Evolutionary conservation across 2,797 vertebrate genomes (phyloP), one percentile per base, ranked within the genome.

Genomic region (Cossypha polioptera): DNA sequence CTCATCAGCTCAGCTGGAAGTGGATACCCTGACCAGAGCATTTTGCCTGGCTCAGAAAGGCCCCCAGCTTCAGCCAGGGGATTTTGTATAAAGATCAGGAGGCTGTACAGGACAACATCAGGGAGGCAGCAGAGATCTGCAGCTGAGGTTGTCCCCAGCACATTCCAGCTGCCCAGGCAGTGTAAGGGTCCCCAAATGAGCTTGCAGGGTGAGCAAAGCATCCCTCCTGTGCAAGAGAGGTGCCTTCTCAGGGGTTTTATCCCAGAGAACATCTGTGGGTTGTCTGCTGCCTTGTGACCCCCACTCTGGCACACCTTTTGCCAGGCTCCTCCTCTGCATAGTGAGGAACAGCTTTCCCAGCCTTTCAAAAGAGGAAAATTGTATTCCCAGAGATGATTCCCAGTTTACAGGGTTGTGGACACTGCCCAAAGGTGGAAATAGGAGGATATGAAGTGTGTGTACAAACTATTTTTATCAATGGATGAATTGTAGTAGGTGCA

Each of bases 401-500:
- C 42, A 36, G 3, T 69, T 79, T 43, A 48, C 20, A 59, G 54
- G 26, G 25, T 72, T 66, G 72, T 69, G 50, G 74, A 63, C 38
- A 67, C 91, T 95, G 38, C 28, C 17, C 35, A 40, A 72, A 89
- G 80, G 43, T 90, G 88, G 90, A 95, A 95, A 88, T n/a, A 66
- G 90, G 59, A 93, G 83, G 83, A 62, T 86, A 80, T 88, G 86
- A 92, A 93, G 81, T 71, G 54, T 85, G 69, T 86, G 36, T 93
- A 88, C 83, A 82, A 95, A 91, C 88, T 94, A 40, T 92, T 95
- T 95, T 93, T 93, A 79, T 96, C 61, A 94, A 86, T 17, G 33
- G 51, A 58, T 86, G 83, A 96, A 81, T 67, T 75, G 58, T 92
- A 53, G 94, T 87, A 72, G 21, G 13, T 66, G 17, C 19, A 88